phyloP scores from a whole-genome alignment of 2,888 invertebrate genomes.

The Vanessa cardui region DNA sequence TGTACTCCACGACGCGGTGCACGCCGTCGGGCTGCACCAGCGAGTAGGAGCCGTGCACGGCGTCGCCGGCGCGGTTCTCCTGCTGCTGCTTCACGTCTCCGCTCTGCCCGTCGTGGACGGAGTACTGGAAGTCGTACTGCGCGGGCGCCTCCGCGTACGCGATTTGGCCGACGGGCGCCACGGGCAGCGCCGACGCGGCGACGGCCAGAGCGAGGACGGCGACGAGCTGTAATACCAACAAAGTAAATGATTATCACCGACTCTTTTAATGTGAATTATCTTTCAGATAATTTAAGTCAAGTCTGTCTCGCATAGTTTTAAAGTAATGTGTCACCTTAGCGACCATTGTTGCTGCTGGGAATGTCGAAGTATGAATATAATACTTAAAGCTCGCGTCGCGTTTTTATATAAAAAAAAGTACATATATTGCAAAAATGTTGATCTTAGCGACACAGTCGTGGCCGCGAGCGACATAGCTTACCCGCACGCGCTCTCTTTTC shows the following conservation, averaged over 20 bases:
- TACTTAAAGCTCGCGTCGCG: not conserved
- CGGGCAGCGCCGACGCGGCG: constrained; percentile 44
- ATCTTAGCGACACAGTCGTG: constrained; percentile 32
- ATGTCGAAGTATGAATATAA: constrained; percentile 9
- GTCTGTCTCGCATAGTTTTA: not conserved
- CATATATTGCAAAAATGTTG: constrained; percentile 1
- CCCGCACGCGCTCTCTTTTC: not conserved
- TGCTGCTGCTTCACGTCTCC: constrained; percentile 76
- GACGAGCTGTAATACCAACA: constrained; percentile 48
- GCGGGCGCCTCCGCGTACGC: constrained; percentile 63
- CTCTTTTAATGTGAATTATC: too few species aligned
- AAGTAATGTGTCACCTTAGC: constrained; percentile 15
- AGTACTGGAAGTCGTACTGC: constrained; percentile 71
- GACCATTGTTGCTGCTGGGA: constrained; percentile 8
- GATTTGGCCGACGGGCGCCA: constrained; percentile 47
- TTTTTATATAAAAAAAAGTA: constrained; percentile 13
- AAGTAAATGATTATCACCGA: not conserved
- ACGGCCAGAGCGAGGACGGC: constrained; percentile 42
- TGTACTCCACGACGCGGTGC: constrained; percentile 35
- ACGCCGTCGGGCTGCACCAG: constrained; percentile 75
- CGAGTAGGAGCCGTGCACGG: constrained; percentile 74
- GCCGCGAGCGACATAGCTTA: constrained; percentile 40
- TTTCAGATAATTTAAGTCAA: not conserved
- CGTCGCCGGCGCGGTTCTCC: constrained; percentile 69
- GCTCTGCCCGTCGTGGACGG: constrained; percentile 69